A percentile compares a stretch with the other conserved stretches of the same genome.
Evolutionary conservation across 2,113 vertebrate species (phyloP).

Genomic region (Orcinus orca): DNA sequence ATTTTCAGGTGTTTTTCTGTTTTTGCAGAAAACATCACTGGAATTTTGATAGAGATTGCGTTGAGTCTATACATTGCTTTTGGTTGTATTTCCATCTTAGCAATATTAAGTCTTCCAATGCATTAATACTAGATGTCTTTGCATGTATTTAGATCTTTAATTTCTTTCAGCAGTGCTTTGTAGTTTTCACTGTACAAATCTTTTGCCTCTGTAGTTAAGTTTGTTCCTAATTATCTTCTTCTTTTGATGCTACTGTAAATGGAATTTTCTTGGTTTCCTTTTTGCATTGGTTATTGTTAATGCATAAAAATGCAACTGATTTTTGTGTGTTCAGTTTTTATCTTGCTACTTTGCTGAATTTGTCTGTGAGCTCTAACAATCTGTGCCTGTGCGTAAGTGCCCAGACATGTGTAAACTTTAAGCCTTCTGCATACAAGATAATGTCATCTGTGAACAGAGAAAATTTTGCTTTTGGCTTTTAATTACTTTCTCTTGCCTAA

Average conservation of each 20-base stretch:
- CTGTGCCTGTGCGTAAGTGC: background rate
- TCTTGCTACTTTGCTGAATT: background rate
- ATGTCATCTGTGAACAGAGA: background rate
- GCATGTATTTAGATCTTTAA: background rate
- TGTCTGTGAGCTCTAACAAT: background rate
- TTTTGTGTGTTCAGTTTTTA: background rate
- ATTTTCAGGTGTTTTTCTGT: background rate
- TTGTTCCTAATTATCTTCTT: background rate
- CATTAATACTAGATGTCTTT: background rate
- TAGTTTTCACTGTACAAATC: background rate
- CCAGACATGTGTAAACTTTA: background rate
- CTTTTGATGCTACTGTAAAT: background rate
- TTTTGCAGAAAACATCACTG: background rate
- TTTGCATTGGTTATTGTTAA: background rate
- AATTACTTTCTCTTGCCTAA: background rate
- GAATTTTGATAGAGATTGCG: background rate
- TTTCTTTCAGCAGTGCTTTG: background rate
- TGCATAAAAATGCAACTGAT: background rate
- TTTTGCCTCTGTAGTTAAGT: background rate
- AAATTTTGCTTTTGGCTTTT: background rate
- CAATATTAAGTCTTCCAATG: background rate
- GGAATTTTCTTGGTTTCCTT: background rate
- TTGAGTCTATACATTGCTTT: background rate
- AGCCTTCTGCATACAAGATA: background rate
- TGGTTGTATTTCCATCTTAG: background rate